These are phyloP conservation scores for Zapus hudsonius DNA, from an alignment of 2,113 vertebrate genomes.

Conservation along the genomic window DNA sequence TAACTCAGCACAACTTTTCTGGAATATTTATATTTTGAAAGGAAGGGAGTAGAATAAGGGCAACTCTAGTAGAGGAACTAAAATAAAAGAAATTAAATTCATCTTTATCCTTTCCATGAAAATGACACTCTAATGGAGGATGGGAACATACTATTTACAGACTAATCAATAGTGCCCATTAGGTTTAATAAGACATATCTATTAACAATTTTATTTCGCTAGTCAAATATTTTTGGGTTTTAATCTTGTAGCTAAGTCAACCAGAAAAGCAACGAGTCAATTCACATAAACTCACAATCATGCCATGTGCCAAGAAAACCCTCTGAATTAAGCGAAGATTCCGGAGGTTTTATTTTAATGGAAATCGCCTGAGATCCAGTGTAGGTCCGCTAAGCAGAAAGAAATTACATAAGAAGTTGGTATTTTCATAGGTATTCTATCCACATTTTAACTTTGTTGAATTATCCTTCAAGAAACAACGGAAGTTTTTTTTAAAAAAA, in stretches of 20 bases:
- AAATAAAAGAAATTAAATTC: slow-evolving; percentile 47
- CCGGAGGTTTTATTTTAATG: slow-evolving; percentile 34
- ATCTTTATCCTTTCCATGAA: slow-evolving; percentile 52
- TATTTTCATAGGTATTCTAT: slow-evolving; percentile 59
- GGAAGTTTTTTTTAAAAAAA: slow-evolving; percentile 5
- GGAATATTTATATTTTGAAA: slow-evolving; percentile 35
- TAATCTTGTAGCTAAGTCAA: slow-evolving; percentile 66
- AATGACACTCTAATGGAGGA: slow-evolving; percentile 40
- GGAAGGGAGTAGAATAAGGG: not conserved
- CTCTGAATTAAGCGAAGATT: not conserved
- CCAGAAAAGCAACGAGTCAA: slow-evolving; percentile 74
- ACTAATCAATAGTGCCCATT: slow-evolving; percentile 35
- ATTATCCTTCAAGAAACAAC: slow-evolving; percentile 39
- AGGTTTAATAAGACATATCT: slow-evolving; percentile 29
- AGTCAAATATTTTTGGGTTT: too few species aligned
- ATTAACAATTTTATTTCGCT: slow-evolving; percentile 58
- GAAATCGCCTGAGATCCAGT: slow-evolving; percentile 21
- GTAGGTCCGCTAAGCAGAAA: slow-evolving; percentile 9
- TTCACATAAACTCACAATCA: slow-evolving; percentile 65
- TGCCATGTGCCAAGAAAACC: not conserved
- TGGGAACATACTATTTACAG: slow-evolving; percentile 16
- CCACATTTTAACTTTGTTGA: slow-evolving; percentile 60
- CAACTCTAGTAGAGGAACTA: not conserved
- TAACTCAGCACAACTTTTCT: not conserved
- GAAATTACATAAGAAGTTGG: slow-evolving; percentile 41